Conservation (phyloP, 2,113 vertebrate genomes). For the Tachycineta bicolor region DNA sequence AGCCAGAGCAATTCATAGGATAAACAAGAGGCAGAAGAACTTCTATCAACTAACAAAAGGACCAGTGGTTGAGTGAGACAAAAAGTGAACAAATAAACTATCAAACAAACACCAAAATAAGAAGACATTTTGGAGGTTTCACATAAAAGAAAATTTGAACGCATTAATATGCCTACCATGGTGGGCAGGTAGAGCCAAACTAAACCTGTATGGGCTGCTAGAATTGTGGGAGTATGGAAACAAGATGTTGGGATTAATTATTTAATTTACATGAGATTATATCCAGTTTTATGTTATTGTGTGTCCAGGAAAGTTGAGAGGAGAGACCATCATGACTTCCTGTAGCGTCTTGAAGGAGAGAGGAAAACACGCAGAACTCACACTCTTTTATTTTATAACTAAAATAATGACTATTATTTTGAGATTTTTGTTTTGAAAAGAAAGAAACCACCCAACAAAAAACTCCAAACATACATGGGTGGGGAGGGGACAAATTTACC, state of each 20-base stretch:
- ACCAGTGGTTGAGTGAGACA: neutral
- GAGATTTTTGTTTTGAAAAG: neutral
- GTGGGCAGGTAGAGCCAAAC: neutral
- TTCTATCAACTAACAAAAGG: neutral
- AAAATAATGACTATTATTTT: neutral
- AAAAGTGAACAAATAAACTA: neutral
- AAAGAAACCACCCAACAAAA: neutral
- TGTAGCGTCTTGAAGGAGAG: neutral
- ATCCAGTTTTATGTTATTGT: neutral
- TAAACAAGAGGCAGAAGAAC: neutral
- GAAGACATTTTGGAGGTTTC: neutral
- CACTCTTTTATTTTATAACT: neutral
- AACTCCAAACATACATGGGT: accelerated
- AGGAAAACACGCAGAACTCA: neutral
- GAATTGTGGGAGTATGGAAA: neutral
- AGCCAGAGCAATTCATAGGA: neutral
- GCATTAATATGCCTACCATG: neutral
- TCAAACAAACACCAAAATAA: neutral
- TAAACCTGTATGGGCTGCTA: neutral
- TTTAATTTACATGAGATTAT: neutral
- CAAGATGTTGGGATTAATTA: neutral
- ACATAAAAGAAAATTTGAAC: neutral
- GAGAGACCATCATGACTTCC: neutral
- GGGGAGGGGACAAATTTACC: neutral
- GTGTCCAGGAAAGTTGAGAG: neutral